Base-by-base conservation (phyloP, 1,140 invertebrate genomes). In the Drosophila grimshawi region DNA sequence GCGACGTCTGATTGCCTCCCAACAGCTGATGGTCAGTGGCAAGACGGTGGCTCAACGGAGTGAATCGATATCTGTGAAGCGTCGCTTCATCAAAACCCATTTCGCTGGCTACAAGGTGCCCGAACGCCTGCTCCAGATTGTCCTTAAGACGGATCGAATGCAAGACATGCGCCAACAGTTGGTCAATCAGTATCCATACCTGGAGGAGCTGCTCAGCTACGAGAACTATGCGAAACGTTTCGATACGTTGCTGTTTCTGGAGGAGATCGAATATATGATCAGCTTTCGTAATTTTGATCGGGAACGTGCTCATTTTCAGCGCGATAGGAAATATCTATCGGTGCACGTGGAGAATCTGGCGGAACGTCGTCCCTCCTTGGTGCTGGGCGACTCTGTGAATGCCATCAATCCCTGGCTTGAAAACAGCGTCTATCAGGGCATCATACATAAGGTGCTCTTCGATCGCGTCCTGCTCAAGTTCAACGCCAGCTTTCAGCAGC, bases 331-430 rank as follows among this genome's bases (percentile, higher is more conserved):
- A 70, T 98, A 94, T 93, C 92, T 98, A 4, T 93, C 93, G 8
- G 91, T 98, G 57, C 94, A 95, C 89, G 95, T 98, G 41, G 95
- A 95, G 53, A 97, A 97, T 63, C 93, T 98, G 7, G 94, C 95
- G 55, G 98, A 98, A 92, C 96, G 95, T 77, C 94, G 97, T 52
- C 98, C 97, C 2, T 98, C 97, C 2, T 90, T 99, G 5, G 94
- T 98, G 43, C 85, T 95, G 51, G 97, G 97, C 1, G 98, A 99
- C 92, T 94, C 93, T 91, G 95, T 96, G 19, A 93, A 96, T 33
- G 94, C 94, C 0, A 93, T 92, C 57, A 94, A 94, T 81, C 92
- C 93, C 37, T 94, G 91, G 68, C 71, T 66, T 48, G 66, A 64
- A 4, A 29, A 49, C 10, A 66, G 0, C 60, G 7, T 49, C 5